These are phyloP conservation scores for Podarcis raffonei DNA, from an alignment of 2,113 vertebrate genomes.

Conservation along the genomic window DNA sequence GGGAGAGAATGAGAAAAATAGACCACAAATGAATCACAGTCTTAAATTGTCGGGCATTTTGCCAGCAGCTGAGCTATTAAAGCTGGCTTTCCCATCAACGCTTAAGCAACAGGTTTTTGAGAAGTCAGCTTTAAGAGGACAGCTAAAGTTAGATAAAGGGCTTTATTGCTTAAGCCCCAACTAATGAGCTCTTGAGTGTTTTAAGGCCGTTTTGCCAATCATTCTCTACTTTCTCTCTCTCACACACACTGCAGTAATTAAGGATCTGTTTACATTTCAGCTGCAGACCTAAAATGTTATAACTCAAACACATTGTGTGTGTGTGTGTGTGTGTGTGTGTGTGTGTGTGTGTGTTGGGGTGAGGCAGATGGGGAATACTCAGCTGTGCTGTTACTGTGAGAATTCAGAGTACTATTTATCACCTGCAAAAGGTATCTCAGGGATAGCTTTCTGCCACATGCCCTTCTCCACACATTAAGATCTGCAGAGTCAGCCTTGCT, in stretches of 20 bases:
- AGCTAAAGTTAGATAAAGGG: constrained; percentile 14
- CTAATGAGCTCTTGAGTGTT: constrained; percentile 8
- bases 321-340: neutral
- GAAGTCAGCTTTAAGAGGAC: constrained; percentile 22
- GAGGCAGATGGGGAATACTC: neutral
- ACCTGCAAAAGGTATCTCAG: neutral
- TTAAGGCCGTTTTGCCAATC: constrained; percentile 16
- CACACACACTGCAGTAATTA: constrained; percentile 2
- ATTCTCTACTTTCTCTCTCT: neutral
- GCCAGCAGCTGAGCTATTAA: neutral
- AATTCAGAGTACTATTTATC: neutral
- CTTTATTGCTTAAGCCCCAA: constrained; percentile 3
- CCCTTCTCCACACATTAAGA: neutral
- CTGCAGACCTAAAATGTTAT: neutral
- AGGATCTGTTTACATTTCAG: constrained; percentile 4
- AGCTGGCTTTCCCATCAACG: neutral
- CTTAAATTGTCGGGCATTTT: constrained; percentile 18
- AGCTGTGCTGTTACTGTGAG: neutral
- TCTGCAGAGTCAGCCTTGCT: neutral
- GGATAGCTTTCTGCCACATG: neutral
- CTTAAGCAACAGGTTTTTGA: neutral
- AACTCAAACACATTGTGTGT: neutral
- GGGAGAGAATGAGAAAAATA: neutral
- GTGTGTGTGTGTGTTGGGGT: too few relatives aligned
- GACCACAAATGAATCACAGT: neutral